These are phyloP conservation scores for Huso huso DNA, from an alignment of 2,797 vertebrate species.

Conservation along the genomic window DNA sequence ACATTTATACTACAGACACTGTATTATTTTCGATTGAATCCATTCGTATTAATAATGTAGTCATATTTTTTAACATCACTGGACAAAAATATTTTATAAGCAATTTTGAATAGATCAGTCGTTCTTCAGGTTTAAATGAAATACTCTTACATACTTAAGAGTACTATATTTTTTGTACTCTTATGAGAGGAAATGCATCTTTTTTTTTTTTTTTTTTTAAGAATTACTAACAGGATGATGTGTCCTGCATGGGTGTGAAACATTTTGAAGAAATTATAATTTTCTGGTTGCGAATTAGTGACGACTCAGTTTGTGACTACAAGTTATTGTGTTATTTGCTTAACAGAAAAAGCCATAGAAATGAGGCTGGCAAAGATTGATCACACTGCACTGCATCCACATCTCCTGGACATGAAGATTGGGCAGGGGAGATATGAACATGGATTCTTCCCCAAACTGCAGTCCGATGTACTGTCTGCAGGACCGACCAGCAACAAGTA, in stretches of 20 bases:
- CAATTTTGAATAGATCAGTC: no score
- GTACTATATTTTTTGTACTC: background rate
- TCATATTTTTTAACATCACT: no score
- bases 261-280: background rate
- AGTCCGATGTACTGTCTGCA: constrained; percentile 86
- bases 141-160: no score
- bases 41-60: no score
- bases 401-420: constrained; percentile 97
- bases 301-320: background rate
- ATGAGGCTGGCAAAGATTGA: constrained; percentile 90
- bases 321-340: constrained; percentile 15
- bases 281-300: background rate
- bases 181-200: background rate
- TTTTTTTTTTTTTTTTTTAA: constrained; percentile 5
- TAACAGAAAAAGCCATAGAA: constrained; percentile 88
- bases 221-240: constrained; percentile 13
- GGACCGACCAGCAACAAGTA: constrained; percentile 95
- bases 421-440: constrained; percentile 95
- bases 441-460: constrained; percentile 92
- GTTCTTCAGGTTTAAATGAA: no score
- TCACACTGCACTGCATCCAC: constrained; percentile 91
- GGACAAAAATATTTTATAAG: no score
- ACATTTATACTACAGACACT: no score
- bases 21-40: no score
- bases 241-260: constrained; percentile 12